Evolutionary conservation across 2,888 invertebrate species (phyloP).

Genomic region (Eupithecia pulchellata): DNA sequence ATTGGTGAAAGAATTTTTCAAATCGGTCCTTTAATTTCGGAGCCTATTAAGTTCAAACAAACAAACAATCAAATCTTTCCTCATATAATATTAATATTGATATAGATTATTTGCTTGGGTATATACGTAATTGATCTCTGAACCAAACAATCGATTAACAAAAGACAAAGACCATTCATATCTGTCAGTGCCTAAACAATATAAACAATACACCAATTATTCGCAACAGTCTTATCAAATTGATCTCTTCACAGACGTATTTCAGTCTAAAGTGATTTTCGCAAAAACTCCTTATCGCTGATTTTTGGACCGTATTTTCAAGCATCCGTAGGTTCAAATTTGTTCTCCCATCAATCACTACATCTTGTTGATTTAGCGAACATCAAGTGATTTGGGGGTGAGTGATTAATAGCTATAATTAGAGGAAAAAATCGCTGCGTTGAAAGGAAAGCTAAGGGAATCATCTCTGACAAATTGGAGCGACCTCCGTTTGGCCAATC

Average conservation of each 20-base stretch:
- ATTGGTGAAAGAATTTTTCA: too few relatives aligned
- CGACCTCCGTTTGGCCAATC: background rate
- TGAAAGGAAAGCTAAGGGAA: constrained; percentile 13
- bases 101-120: too few relatives aligned
- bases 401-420: constrained; percentile 16
- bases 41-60: too few relatives aligned
- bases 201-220: constrained; percentile 4
- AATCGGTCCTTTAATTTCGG: too few relatives aligned
- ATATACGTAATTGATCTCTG: too few relatives aligned
- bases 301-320: constrained; percentile 24
- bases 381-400: constrained; percentile 17
- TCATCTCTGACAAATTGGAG: constrained; percentile 9
- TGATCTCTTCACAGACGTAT: constrained; percentile 8
- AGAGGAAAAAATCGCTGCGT: constrained; percentile 11
- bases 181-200: constrained; percentile 2
- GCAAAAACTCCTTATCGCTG: background rate
- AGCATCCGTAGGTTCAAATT: constrained; percentile 21
- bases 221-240: background rate
- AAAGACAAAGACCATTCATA: constrained; percentile 1
- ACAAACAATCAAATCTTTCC: too few relatives aligned
- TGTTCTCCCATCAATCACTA: constrained; percentile 32
- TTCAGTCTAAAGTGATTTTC: constrained; percentile 9
- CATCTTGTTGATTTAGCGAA: constrained; percentile 32
- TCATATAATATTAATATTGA: too few relatives aligned
- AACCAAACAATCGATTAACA: constrained; percentile 9